These are phyloP conservation scores for Microplitis mediator DNA, from an alignment of 1,140 invertebrate species.

Conservation along the genomic window DNA sequence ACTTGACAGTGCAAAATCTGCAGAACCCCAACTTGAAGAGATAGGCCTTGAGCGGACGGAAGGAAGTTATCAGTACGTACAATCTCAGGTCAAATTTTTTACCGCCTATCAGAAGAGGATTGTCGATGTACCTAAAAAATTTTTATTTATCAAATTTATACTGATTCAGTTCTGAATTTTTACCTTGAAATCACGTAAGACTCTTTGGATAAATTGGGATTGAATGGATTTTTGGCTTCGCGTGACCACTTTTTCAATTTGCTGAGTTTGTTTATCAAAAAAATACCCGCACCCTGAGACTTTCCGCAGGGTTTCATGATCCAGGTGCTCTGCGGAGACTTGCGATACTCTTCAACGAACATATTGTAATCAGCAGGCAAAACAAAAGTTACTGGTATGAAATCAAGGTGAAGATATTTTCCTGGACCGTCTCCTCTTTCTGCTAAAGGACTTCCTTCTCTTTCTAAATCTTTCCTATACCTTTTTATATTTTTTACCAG, in stretches of 20 bases:
- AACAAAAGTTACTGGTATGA: conserved; percentile 92
- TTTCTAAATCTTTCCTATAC: conserved; percentile 88
- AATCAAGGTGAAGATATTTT: conserved; percentile 83
- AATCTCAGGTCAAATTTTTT: conserved; percentile 88
- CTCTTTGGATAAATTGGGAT: conserved; percentile 83
- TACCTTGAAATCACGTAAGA: conserved; percentile 87
- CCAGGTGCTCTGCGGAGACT: conserved; percentile 91
- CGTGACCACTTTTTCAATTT: conserved; percentile 88
- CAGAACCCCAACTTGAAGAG: conserved; percentile 82
- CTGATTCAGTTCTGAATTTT: not conserved
- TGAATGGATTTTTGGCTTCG: conserved; percentile 80
- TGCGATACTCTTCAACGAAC: conserved; percentile 93
- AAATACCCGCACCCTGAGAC: conserved; percentile 87
- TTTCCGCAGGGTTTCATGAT: conserved; percentile 97
- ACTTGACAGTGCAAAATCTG: conserved; percentile 84
- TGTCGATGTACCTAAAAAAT: conserved; percentile 74
- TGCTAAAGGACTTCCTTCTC: conserved; percentile 85
- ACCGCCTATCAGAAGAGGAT: conserved; percentile 85
- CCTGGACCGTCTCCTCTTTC: conserved; percentile 77
- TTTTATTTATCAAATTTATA: conserved; percentile 9
- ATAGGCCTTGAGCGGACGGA: conserved; percentile 81
- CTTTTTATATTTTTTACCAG: conserved; percentile 95
- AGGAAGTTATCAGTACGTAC: conserved; percentile 86
- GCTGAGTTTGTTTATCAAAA: conserved; percentile 86
- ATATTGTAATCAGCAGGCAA: conserved; percentile 93